Evolutionary conservation across 2,888 invertebrate genomes (phyloP), one percentile per base, ranked within the genome.

Genomic region (Tenthredo distinguenda): DNA sequence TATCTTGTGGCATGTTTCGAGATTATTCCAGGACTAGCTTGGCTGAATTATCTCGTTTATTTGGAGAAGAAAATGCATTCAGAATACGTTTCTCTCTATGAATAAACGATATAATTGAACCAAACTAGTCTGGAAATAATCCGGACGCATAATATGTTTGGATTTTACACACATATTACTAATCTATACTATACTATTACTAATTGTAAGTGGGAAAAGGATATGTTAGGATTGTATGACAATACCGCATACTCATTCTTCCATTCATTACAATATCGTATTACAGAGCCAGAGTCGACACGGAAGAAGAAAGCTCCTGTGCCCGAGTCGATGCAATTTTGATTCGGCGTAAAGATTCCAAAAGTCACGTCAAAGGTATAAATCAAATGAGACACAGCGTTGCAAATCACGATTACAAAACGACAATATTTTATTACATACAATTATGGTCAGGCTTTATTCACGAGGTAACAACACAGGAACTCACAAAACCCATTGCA

Each of bases 301-400:
- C 93, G 77, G 94, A 94, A 85, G 94, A 94, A 37, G 94, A 95
- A 87, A 94, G 94, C 87, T 95, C 95, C 0, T 98, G 98, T 93
- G 98, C 98, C 0, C 94, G 98, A 90, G 96, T 97, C 18, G 95
- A 97, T 91, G 96, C 97, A 65, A 95, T 96, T 88, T 95, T 97
- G 86, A 94, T 96, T 4, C 96, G 95, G 87, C 94, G 96, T 84
- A 96, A 95, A 88, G 97, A 96, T 91, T 96, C 96, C 0, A 97
- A 96, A 91, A 96, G 97, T 87, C 98, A 97, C 94, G 94, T 98
- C 85, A 96, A 96, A 95, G 96, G 97, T 97, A 93, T 6, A 18
- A 50, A 77, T n/a, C 9, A 50, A 47, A 31, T 26, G 34, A 77
- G 31, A 77, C 21, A 6, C 47, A 34, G 77, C 7, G 18, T 47